Evolutionary conservation across 92 coral and sea anemone genomes (phyloP).

Genomic region (Pocillopora grandis): DNA sequence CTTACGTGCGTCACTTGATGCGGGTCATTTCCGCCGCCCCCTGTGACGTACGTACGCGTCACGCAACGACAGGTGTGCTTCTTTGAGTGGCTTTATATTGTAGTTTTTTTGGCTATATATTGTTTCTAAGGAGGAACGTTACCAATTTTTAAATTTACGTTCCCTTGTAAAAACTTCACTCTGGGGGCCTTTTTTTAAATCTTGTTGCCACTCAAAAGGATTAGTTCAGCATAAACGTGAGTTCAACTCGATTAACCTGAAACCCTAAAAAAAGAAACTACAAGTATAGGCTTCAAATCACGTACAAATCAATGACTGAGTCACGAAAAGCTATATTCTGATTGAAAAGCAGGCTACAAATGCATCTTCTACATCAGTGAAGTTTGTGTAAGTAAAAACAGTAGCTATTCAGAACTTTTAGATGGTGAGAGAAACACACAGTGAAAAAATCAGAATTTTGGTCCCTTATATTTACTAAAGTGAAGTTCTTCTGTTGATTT

Average conservation of each 20-base stretch:
- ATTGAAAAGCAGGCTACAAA: neutral
- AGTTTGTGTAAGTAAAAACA: neutral
- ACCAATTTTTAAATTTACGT: neutral
- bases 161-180: neutral
- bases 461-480: neutral
- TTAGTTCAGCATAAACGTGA: neutral
- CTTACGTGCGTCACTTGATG: conserved; percentile 40
- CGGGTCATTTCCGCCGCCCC: conserved; percentile 27
- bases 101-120: neutral
- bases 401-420: neutral
- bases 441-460: neutral
- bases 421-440: neutral
- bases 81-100: conserved; percentile 13
- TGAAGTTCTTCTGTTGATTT: neutral
- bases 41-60: conserved; percentile 38
- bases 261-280: neutral
- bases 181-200: neutral
- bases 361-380: neutral
- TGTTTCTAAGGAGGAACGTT: neutral
- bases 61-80: conserved; percentile 23
- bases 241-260: neutral
- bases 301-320: neutral
- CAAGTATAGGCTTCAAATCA: neutral
- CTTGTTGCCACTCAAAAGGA: neutral
- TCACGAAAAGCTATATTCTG: neutral